Conservation (phyloP, 2,888 invertebrate genomes). For the Epirrhoe tristata region DNA sequence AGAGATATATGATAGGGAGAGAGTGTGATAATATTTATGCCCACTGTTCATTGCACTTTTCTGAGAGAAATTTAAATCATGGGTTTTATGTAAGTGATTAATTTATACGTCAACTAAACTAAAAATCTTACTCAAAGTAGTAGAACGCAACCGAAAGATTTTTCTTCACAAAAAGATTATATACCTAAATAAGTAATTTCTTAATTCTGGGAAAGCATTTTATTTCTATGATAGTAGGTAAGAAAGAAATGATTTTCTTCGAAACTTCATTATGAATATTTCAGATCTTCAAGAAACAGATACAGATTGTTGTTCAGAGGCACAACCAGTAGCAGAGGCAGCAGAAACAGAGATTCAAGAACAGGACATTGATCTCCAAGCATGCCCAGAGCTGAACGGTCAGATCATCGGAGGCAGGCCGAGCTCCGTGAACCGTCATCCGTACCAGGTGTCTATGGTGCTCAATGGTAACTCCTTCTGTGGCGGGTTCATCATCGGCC, state of each 20-base stretch:
- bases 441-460: constrained; percentile 79
- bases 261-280: constrained; percentile 22
- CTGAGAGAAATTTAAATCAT: too few relatives aligned
- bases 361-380: constrained; percentile 65
- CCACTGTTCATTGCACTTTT: too few relatives aligned
- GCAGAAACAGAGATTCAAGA: constrained; percentile 48
- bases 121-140: too few relatives aligned
- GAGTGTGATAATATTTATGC: too few relatives aligned
- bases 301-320: constrained; percentile 57
- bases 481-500: constrained; percentile 78
- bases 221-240: too few relatives aligned
- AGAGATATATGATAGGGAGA: neutral
- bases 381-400: constrained; percentile 76
- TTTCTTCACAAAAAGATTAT: too few relatives aligned
- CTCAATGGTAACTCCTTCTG: constrained; percentile 79
- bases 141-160: too few relatives aligned
- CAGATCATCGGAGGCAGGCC: constrained; percentile 78
- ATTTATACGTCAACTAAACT: too few relatives aligned
- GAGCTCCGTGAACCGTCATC: constrained; percentile 73
- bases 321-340: constrained; percentile 21
- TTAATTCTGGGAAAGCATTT: too few relatives aligned
- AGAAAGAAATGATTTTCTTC: too few relatives aligned
- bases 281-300: constrained; percentile 73
- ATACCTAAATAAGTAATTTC: too few relatives aligned
- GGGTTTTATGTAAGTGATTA: too few relatives aligned